Percentiles rank a stretch among this genome's conserved stretches.
phyloP scores from a whole-genome alignment of 2,888 invertebrate species.

The Ophion slaviceki region DNA sequence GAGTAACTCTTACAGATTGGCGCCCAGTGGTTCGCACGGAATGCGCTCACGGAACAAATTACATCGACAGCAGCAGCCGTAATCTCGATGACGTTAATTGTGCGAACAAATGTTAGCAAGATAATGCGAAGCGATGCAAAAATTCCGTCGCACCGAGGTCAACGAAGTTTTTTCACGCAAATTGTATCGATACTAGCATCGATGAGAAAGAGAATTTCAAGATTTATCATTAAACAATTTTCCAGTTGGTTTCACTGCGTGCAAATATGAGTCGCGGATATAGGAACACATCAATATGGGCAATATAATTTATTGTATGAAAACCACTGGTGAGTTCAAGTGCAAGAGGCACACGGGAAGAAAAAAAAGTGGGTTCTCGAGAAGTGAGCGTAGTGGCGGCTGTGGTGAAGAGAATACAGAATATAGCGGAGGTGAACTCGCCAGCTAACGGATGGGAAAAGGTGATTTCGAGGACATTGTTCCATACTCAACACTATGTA shows the following conservation, averaged over 20 bases:
- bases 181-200: constrained; percentile 6
- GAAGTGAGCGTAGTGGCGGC: constrained; percentile 47
- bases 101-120: neutral
- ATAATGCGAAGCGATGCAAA: neutral
- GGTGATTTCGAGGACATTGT: too few species aligned
- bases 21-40: constrained; percentile 17
- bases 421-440: constrained; percentile 20
- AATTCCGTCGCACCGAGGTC: too few species aligned
- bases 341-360: constrained; percentile 34
- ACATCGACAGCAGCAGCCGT: too few species aligned
- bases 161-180: neutral
- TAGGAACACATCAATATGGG: constrained; percentile 9
- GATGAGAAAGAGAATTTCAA: constrained; percentile 8
- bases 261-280: neutral
- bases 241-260: constrained; percentile 39
- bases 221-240: constrained; percentile 49
- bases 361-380: constrained; percentile 19
- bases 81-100: too few species aligned
- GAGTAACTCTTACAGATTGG: neutral
- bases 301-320: constrained; percentile 54
- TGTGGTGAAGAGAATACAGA: constrained; percentile 27
- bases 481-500: too few species aligned
- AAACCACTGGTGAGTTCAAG: constrained; percentile 56
- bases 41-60: too few species aligned
- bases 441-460: neutral